A percentile compares a stretch with the other conserved stretches of the same genome.
Conservation (phyloP, 2,113 vertebrate species). For the Crotalus helleri region DNA sequence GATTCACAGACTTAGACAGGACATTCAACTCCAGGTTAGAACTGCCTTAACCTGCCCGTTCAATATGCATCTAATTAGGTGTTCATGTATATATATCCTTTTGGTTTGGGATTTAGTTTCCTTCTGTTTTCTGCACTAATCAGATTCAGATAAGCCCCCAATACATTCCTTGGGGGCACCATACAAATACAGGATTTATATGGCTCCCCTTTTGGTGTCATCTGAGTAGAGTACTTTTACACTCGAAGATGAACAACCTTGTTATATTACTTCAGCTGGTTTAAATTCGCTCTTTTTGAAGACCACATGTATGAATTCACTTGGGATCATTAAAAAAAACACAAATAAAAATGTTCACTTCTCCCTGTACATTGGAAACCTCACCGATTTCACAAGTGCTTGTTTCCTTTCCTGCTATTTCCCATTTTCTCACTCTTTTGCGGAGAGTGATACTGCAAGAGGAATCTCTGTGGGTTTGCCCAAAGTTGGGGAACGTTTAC, state of each 20-base stretch:
- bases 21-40: slow-evolving; percentile 33
- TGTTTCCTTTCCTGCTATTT: not conserved
- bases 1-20: not conserved
- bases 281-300: not conserved
- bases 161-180: not conserved
- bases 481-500: not conserved
- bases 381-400: not conserved
- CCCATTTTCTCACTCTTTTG: not conserved
- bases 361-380: not conserved
- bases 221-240: not conserved
- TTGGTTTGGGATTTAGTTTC: not conserved
- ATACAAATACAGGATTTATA: not conserved
- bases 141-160: not conserved
- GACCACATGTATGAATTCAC: not conserved
- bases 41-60: not conserved
- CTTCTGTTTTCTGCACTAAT: not conserved
- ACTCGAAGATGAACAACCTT: not conserved
- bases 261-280: not conserved
- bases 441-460: not conserved
- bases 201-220: not conserved
- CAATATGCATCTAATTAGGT: not conserved
- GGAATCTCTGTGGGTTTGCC: not conserved
- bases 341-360: not conserved
- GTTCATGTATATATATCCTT: not conserved
- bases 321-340: not conserved